Evolutionary conservation across 2,888 invertebrate genomes (phyloP).

Genomic region (Calephelis perditalis): DNA sequence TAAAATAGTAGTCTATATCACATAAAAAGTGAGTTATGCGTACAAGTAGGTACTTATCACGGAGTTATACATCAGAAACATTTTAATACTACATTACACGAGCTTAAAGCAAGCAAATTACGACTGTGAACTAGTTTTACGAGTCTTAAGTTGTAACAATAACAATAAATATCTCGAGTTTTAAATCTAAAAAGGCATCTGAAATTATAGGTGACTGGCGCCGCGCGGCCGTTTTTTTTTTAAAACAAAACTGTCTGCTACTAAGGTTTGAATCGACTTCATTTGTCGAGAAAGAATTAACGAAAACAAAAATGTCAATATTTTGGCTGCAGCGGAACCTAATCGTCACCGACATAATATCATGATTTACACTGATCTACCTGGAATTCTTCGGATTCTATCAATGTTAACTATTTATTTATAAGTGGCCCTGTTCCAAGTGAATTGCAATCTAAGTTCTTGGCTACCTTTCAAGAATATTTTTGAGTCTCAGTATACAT

Average conservation of each 20-base stretch:
- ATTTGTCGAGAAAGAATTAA: not conserved
- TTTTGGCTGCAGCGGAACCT: too few species aligned
- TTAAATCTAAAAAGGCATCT: slow-evolving; percentile 30
- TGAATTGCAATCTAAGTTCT: too few species aligned
- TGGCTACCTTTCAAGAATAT: too few species aligned
- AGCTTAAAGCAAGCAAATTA: slow-evolving; percentile 7
- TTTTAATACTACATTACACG: slow-evolving; percentile 2
- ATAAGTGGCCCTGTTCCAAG: too few species aligned
- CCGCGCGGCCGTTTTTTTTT: slow-evolving; percentile 23
- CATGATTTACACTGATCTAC: too few species aligned
- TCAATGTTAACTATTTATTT: too few species aligned
- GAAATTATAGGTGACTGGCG: slow-evolving; percentile 29
- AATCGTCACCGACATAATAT: too few species aligned
- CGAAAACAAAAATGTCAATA: not conserved
- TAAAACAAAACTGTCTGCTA: slow-evolving; percentile 20
- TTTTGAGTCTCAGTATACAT: too few species aligned
- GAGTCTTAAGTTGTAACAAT: slow-evolving; percentile 23
- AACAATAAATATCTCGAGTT: slow-evolving; percentile 27
- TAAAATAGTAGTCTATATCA: too few species aligned
- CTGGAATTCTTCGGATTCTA: too few species aligned
- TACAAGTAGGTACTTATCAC: not conserved
- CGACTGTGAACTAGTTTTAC: slow-evolving; percentile 14
- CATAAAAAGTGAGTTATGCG: too few species aligned
- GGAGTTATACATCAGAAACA: not conserved
- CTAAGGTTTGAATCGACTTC: slow-evolving; percentile 19